A percentile compares a stretch with the other conserved stretches of the same genome.
phyloP scores from a whole-genome alignment of 2,888 invertebrate species.

The Rotaria sp. region DNA sequence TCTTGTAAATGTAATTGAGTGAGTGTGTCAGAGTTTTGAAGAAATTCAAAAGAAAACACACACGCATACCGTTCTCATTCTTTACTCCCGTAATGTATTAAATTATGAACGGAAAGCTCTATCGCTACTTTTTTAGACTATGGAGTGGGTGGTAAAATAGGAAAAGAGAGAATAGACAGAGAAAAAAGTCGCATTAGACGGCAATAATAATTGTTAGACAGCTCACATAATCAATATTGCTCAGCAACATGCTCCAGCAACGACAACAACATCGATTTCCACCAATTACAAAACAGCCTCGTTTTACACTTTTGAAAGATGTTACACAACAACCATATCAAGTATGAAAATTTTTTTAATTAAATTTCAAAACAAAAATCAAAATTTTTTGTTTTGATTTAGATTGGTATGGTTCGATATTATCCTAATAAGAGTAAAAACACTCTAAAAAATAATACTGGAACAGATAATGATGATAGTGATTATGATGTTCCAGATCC shows the following conservation, averaged over 20 bases:
- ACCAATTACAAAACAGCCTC: neutral
- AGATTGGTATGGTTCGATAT: neutral
- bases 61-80: neutral
- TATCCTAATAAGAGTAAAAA: neutral
- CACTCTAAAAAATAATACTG: neutral
- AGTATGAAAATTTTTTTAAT: neutral
- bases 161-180: neutral
- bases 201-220: neutral
- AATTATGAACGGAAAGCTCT: conserved; percentile 9
- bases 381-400: neutral
- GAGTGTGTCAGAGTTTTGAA: neutral
- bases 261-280: neutral
- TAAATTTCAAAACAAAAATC: neutral
- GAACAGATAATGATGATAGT: neutral
- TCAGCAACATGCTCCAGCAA: neutral
- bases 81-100: neutral
- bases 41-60: conserved; percentile 4
- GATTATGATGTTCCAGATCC: neutral
- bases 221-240: neutral
- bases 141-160: neutral
- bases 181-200: neutral
- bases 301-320: neutral
- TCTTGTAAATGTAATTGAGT: neutral
- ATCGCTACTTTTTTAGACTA: neutral
- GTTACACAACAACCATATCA: neutral